A percentile compares a stretch with the other conserved stretches of the same genome.
phyloP scores from a whole-genome alignment of 2,888 invertebrate species.

The Nomada flava region DNA sequence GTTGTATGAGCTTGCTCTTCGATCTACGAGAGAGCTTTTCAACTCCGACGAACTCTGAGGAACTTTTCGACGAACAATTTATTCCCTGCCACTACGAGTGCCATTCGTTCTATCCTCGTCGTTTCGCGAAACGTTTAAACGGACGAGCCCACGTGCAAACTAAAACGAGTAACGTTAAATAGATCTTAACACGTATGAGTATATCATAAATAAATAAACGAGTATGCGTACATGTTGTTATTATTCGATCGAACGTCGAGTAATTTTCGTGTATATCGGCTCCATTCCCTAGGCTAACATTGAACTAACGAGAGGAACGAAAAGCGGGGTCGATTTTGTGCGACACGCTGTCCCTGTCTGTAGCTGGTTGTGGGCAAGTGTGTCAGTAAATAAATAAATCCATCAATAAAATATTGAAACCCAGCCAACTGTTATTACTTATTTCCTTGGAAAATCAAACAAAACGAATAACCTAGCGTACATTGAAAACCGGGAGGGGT shows the following conservation, averaged over 20 bases:
- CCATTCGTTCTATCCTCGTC: slow-evolving; percentile 14
- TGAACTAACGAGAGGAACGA: neutral
- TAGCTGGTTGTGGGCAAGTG: slow-evolving; percentile 25
- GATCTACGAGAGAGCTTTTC: slow-evolving; percentile 10
- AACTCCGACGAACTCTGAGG: neutral
- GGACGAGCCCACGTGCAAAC: neutral
- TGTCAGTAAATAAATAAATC: slow-evolving; percentile 45
- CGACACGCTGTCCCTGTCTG: slow-evolving; percentile 10
- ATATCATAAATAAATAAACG: neutral
- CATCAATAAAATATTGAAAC: slow-evolving; percentile 24
- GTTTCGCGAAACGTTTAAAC: slow-evolving; percentile 11
- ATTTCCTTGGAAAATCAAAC: no score
- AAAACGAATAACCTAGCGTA: no score
- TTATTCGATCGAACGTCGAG: slow-evolving; percentile 41
- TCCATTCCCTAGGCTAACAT: slow-evolving; percentile 34
- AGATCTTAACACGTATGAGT: neutral
- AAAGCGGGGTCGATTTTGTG: slow-evolving; percentile 22
- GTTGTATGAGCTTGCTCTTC: slow-evolving; percentile 11
- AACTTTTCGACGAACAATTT: slow-evolving; percentile 6
- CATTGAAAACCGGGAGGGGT: no score
- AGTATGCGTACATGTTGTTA: slow-evolving; percentile 35
- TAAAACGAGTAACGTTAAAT: neutral
- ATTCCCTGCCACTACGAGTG: neutral
- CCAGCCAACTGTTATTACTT: neutral
- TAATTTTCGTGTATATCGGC: slow-evolving; percentile 22